Evolutionary conservation across 2,113 vertebrate species (phyloP).

Genomic region (Recurvirostra avosetta): DNA sequence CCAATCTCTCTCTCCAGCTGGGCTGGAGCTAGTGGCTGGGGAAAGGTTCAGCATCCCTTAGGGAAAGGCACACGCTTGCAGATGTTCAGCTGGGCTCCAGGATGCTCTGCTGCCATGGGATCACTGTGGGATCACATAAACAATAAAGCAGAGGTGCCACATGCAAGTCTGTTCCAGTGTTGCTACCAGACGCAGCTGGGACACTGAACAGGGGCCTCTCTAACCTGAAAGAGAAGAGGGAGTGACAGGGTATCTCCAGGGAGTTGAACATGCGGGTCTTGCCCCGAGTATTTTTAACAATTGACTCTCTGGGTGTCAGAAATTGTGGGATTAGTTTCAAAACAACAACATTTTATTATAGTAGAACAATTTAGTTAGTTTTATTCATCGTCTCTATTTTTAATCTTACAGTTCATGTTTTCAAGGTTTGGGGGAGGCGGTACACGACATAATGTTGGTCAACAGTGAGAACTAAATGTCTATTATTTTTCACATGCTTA

Average conservation of each 20-base stretch:
- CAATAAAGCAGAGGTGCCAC: neutral
- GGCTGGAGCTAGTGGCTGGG: neutral
- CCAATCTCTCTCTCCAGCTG: neutral
- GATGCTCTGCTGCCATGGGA: neutral
- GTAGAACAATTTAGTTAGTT: neutral
- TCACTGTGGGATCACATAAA: neutral
- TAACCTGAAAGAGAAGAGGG: neutral
- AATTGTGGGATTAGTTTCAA: neutral
- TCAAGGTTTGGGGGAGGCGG: neutral
- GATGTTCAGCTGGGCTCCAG: neutral
- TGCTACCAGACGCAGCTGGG: neutral
- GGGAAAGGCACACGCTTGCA: neutral
- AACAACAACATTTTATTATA: neutral
- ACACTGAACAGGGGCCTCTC: neutral
- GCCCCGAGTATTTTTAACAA: neutral
- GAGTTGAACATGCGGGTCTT: neutral
- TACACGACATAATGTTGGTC: neutral
- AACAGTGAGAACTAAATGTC: neutral
- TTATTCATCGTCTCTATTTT: neutral
- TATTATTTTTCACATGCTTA: neutral
- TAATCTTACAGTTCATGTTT: neutral
- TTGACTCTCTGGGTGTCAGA: neutral
- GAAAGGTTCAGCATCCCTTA: neutral
- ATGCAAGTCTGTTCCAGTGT: neutral
- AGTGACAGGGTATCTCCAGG: neutral